Conservation (phyloP, 92 coral and sea anemone species). For the Siderastrea siderea region DNA sequence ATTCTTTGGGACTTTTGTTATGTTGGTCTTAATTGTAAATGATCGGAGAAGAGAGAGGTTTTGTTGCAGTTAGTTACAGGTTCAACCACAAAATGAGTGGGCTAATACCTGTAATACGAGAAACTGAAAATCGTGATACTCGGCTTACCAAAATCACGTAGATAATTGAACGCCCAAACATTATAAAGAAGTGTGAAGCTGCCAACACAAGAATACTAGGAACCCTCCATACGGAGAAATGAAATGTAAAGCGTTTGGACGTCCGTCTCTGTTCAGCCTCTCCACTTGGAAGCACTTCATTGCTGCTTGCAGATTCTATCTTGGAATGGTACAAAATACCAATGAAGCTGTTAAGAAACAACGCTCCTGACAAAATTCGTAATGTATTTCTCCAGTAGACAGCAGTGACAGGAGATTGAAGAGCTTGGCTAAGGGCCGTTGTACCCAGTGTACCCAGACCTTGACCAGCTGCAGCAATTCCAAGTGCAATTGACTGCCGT, state of each 20-base stretch:
- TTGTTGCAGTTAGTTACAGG: conserved; percentile 17
- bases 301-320: not conserved
- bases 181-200: too few relatives aligned
- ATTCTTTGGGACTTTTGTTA: not conserved
- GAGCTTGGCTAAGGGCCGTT: not conserved
- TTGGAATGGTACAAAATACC: not conserved
- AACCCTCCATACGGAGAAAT: too few relatives aligned
- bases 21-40: not conserved
- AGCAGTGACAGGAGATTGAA: conserved; percentile 12
- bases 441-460: conserved; percentile 31
- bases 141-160: too few relatives aligned
- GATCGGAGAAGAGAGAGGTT: conserved; percentile 5
- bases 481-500: conserved; percentile 10
- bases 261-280: too few relatives aligned
- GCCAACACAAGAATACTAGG: too few relatives aligned
- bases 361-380: not conserved
- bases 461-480: conserved; percentile 16
- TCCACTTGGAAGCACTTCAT: too few relatives aligned
- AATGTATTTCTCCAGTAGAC: conserved; percentile 13
- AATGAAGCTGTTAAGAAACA: conserved; percentile 2
- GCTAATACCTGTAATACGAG: too few relatives aligned
- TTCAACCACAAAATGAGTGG: conserved; percentile 12
- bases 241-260: too few relatives aligned
- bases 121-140: too few relatives aligned
- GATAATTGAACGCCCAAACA: too few relatives aligned